Evolutionary conservation across 2,797 vertebrate genomes (phyloP).

Genomic region (Crenuchus spilurus): DNA sequence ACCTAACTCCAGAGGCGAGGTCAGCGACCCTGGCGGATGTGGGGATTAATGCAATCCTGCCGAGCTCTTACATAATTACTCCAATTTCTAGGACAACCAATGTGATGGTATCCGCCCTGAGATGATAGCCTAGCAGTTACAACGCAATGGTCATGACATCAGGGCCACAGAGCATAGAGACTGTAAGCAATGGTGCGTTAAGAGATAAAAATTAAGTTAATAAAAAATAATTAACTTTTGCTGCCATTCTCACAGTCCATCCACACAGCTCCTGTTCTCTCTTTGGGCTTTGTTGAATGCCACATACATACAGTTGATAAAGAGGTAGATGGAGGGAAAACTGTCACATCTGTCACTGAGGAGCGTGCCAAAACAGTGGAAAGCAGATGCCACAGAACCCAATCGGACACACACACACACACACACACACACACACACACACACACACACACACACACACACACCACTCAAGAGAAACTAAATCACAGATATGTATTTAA

Average conservation of each 20-base stretch:
- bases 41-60: constrained; percentile 46
- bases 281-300: neutral
- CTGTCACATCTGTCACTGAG: constrained; percentile 1
- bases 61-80: constrained; percentile 49
- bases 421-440: neutral
- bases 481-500: neutral
- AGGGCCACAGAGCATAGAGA: neutral
- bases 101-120: constrained; percentile 30
- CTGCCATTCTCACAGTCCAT: neutral
- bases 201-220: neutral
- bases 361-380: neutral
- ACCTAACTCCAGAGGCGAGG: constrained; percentile 15
- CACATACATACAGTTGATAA: constrained; percentile 3
- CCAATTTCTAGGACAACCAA: constrained; percentile 41
- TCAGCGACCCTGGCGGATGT: constrained; percentile 44
- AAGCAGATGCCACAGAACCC: neutral
- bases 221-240: neutral
- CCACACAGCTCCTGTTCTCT: neutral
- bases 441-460: no score
- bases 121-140: neutral
- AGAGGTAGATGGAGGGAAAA: neutral
- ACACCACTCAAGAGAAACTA: neutral
- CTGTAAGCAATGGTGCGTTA: neutral
- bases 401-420: neutral
- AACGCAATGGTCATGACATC: neutral